A percentile compares a stretch with the other conserved stretches of the same genome.
phyloP scores from a whole-genome alignment of 2,888 invertebrate species.

The Eupsilia transversa region DNA sequence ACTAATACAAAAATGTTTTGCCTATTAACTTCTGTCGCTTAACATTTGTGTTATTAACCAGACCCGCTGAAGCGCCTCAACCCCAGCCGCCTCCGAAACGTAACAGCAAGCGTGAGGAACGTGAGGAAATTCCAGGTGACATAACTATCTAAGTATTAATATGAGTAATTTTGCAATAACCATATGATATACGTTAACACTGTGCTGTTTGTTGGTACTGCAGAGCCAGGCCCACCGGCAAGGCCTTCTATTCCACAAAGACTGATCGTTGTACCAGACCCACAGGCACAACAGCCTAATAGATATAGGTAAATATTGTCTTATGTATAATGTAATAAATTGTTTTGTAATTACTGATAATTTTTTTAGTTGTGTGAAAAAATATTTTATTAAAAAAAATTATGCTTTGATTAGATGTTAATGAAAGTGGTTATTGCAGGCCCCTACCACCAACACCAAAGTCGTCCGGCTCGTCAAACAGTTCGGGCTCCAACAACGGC shows the following conservation, averaged over 20 bases:
- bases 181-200: constrained; percentile 55
- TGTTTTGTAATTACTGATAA: constrained; percentile 24
- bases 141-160: constrained; percentile 63
- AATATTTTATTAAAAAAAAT: not conserved
- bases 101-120: constrained; percentile 89
- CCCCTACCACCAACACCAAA: constrained; percentile 96
- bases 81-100: constrained; percentile 91
- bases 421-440: constrained; percentile 79
- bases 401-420: not conserved
- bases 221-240: constrained; percentile 96
- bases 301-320: constrained; percentile 88
- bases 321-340: constrained; percentile 15
- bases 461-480: constrained; percentile 91
- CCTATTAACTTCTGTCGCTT: constrained; percentile 56
- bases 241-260: constrained; percentile 97
- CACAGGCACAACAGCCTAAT: constrained; percentile 93
- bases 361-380: not conserved
- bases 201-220: constrained; percentile 67
- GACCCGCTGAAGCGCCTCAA: constrained; percentile 91
- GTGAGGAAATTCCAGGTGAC: constrained; percentile 91
- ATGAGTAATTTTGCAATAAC: constrained; percentile 59
- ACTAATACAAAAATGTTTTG: constrained; percentile 33
- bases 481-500: constrained; percentile 90
- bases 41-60: constrained; percentile 88
- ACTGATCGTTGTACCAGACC: constrained; percentile 97